Conservation (phyloP, 2,888 invertebrate species). For the Nebria brevicollis region DNA sequence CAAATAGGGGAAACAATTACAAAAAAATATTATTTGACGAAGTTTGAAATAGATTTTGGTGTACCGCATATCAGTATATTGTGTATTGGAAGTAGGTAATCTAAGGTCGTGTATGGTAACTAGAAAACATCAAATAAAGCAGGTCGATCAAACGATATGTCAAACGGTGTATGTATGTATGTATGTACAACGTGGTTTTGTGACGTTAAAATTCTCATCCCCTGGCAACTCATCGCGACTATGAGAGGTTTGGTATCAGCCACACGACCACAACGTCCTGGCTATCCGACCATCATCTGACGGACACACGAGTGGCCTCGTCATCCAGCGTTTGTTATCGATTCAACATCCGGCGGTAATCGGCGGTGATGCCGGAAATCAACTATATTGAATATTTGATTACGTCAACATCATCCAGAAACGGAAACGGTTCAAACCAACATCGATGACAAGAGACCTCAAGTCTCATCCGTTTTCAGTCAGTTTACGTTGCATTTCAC, state of each 20-base stretch:
- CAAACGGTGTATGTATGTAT: not conserved
- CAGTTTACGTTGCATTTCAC: not conserved
- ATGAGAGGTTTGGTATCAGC: not conserved
- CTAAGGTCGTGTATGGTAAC: not conserved
- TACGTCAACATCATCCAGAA: constrained; percentile 40
- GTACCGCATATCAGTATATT: not conserved
- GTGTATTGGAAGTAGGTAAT: not conserved
- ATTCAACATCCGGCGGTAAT: constrained; percentile 39
- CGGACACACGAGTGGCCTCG: not conserved
- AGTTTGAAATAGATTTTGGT: too few relatives aligned
- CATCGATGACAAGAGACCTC: not conserved
- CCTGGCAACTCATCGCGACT: not conserved
- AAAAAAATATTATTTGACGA: too few relatives aligned
- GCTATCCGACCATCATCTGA: not conserved
- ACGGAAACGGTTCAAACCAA: not conserved
- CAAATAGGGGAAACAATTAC: too few relatives aligned
- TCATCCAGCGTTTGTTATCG: constrained; percentile 21
- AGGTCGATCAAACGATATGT: not conserved
- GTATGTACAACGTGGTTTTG: not conserved
- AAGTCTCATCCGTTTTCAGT: not conserved
- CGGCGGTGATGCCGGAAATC: constrained; percentile 38
- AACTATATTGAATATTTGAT: constrained; percentile 46
- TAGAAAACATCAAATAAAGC: not conserved
- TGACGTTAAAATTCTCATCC: not conserved
- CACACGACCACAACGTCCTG: not conserved